Evolutionary conservation across 1,140 invertebrate species (phyloP), one percentile per base, ranked within the genome.

Genomic region (Calephelis nemesis): DNA sequence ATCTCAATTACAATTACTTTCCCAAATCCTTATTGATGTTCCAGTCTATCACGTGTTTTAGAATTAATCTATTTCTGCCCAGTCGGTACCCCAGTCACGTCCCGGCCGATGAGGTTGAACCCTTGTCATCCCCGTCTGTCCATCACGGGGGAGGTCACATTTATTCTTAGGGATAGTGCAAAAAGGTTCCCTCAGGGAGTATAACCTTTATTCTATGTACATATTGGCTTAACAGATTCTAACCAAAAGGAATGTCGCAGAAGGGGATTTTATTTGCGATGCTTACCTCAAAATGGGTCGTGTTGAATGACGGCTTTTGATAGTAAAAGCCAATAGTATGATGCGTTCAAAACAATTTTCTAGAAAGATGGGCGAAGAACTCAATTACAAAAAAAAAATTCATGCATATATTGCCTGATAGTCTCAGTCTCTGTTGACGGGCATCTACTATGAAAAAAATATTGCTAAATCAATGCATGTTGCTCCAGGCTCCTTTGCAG

Each of bases 81-180:
- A n/a, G 48, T 65, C 39, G 47, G 10, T 63, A 67, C 42, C 67
- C 10, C 49, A 49, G 68, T 73, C 71, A 73, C 71, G 71, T 73
- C 39, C 48, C 40, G 40, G 60, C 66, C 62, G 40, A 47, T 62
- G 65, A 66, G 65, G 63, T 65, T 60, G 52, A 65, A 69, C 71
- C 71, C 67, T 66, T 65, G 71, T 73, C 67, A 66, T 63, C 13
- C 48, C 65, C 60, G 64, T 50, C 67, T 63, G 60, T 73, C 71
- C 62, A 65, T 73, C 67, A 73, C 67, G 64, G 7, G 40, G 42
- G 58, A 52, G 62, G 60, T 66, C 63, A 67, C 49, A 67, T 73
- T 64, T 67, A 67, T 62, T 49, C 58, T 71, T 68, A 63, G 42
- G 40, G 65, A 62, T 48, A 52, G 68, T 58, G 68, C 54, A 67